Percentiles rank a stretch among this genome's conserved stretches.
These are phyloP conservation scores for Neogobius melanostomus DNA, from an alignment of 2,113 vertebrate genomes.

Conservation along the genomic window DNA sequence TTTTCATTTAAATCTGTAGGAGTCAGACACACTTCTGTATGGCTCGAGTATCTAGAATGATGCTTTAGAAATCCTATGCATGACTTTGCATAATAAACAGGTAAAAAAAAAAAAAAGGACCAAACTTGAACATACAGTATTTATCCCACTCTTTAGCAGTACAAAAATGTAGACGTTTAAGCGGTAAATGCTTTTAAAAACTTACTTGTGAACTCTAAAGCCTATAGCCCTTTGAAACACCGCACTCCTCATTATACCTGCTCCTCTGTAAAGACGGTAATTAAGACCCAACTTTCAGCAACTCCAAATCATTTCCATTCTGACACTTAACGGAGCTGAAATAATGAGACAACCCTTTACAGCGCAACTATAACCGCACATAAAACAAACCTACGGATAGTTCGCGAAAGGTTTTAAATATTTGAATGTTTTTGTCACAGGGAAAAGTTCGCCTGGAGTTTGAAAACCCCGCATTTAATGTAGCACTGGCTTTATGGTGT, in stretches of 20 bases:
- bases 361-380: neutral
- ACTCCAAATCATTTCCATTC: neutral
- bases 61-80: too few relatives aligned
- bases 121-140: too few relatives aligned
- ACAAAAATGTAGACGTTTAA: neutral
- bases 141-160: neutral
- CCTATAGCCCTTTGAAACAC: neutral
- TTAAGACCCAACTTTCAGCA: neutral
- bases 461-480: neutral
- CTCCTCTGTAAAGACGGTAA: neutral
- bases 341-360: neutral
- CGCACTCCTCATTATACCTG: neutral
- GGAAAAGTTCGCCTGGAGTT: neutral
- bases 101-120: too few relatives aligned
- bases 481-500: neutral
- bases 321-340: neutral
- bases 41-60: too few relatives aligned
- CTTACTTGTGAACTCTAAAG: neutral
- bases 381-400: neutral
- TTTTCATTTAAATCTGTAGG: too few relatives aligned
- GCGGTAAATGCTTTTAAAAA: neutral
- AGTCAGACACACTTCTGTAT: too few relatives aligned
- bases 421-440: constrained; percentile 1
- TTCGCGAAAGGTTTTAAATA: neutral
- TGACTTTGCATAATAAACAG: too few relatives aligned